These are phyloP conservation scores for Pseudococcus viburni DNA, from an alignment of 2,888 invertebrate genomes.

Conservation along the genomic window DNA sequence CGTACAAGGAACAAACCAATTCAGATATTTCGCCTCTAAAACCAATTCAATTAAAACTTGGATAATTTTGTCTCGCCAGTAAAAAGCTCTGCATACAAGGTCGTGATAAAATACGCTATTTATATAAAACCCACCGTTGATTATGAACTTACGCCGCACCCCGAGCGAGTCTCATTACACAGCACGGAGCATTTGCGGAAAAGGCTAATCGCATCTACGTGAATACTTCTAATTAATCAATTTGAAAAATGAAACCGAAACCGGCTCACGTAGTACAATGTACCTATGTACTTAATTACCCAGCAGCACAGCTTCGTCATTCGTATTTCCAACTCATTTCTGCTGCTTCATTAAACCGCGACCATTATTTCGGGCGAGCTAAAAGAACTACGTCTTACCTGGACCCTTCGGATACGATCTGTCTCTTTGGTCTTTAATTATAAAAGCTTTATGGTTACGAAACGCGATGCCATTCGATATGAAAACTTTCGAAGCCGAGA, in stretches of 20 bases:
- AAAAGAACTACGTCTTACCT: not conserved
- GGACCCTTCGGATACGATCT: not conserved
- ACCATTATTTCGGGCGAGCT: not conserved
- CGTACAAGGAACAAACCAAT: not conserved
- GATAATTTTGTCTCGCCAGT: not conserved
- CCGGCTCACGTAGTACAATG: not conserved
- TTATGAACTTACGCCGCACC: not conserved
- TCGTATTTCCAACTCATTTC: not conserved
- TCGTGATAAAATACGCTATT: slow-evolving; percentile 1
- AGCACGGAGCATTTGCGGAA: slow-evolving; percentile 9
- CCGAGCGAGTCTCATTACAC: not conserved
- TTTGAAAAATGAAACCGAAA: slow-evolving; percentile 23
- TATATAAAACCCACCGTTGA: not conserved
- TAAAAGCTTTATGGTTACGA: slow-evolving; percentile 12
- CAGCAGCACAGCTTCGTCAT: not conserved
- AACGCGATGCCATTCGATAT: slow-evolving; percentile 18
- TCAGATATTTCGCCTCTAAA: not conserved
- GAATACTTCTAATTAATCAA: slow-evolving; percentile 22
- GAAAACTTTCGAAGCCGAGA: slow-evolving; percentile 19
- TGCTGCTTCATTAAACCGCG: not conserved
- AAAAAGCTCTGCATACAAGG: not conserved
- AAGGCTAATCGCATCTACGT: slow-evolving; percentile 26
- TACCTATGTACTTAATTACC: not conserved
- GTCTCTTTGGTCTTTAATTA: slow-evolving; percentile 20
- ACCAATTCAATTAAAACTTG: slow-evolving; percentile 24